phyloP scores from a whole-genome alignment of 2,888 invertebrate genomes.

The Salticus scenicus region DNA sequence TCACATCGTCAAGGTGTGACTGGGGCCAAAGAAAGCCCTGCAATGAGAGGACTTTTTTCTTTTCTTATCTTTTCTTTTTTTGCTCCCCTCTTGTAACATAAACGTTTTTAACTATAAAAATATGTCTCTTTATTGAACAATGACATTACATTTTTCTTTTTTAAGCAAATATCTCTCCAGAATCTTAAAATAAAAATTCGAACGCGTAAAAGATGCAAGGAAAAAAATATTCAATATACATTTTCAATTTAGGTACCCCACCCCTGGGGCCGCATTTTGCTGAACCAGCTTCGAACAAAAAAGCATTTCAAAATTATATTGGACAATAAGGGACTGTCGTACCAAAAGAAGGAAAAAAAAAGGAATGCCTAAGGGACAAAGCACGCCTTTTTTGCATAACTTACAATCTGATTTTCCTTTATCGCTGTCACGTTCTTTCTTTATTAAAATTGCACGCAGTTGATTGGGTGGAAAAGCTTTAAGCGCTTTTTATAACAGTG shows the following conservation, averaged over 20 bases:
- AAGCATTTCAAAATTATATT: constrained; percentile 10
- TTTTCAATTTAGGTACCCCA: not conserved
- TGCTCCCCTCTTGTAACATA: too few species aligned
- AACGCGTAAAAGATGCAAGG: not conserved
- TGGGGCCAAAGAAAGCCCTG: too few species aligned
- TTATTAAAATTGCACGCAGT: constrained; percentile 23
- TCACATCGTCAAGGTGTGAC: too few species aligned
- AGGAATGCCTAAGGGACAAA: constrained; percentile 8
- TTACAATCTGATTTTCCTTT: constrained; percentile 49
- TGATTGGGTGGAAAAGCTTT: not conserved
- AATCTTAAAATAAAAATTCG: not conserved
- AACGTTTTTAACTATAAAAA: too few species aligned
- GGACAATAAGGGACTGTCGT: constrained; percentile 1
- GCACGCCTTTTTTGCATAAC: constrained; percentile 54
- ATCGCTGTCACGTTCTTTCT: constrained; percentile 53
- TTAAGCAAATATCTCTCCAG: too few species aligned
- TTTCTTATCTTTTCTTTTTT: too few species aligned
- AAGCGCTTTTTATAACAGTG: not conserved
- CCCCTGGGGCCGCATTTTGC: not conserved
- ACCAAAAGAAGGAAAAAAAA: not conserved
- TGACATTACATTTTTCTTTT: too few species aligned
- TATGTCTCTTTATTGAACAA: too few species aligned
- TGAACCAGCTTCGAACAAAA: not conserved
- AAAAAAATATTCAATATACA: not conserved
- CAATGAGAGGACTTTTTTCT: too few species aligned